Evolutionary conservation across 2,888 invertebrate genomes (phyloP).

Genomic region (Notodromas monacha): DNA sequence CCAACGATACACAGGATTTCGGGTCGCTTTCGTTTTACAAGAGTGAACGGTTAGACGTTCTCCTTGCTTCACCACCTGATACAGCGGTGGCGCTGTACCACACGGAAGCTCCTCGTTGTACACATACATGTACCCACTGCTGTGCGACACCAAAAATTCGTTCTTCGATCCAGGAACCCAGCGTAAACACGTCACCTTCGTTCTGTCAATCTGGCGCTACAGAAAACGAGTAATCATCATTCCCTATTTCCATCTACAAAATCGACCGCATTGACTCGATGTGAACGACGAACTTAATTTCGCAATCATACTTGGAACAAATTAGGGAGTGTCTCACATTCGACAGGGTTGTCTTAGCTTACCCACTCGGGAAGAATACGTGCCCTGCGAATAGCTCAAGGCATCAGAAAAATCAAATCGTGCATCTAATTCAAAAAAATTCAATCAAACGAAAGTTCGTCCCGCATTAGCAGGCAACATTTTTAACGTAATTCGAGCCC

Average conservation of each 20-base stretch:
- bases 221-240: slow-evolving; percentile 17
- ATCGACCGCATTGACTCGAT: no score
- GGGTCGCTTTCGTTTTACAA: slow-evolving; percentile 74
- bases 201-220: slow-evolving; percentile 67
- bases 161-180: slow-evolving; percentile 90
- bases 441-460: no score
- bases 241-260: not conserved
- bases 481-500: no score
- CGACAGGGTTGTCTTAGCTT: no score
- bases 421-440: no score
- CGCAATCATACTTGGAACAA: no score
- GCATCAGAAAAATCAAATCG: no score
- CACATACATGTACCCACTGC: slow-evolving; percentile 81
- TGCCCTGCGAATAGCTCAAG: no score
- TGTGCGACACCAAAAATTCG: slow-evolving; percentile 71
- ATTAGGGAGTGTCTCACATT: no score
- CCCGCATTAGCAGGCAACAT: no score
- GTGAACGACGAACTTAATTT: no score
- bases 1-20: slow-evolving; percentile 83
- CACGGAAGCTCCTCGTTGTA: slow-evolving; percentile 85
- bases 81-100: slow-evolving; percentile 60
- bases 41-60: slow-evolving; percentile 77
- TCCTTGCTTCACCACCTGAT: slow-evolving; percentile 76
- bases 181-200: slow-evolving; percentile 73
- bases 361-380: no score